Evolutionary conservation across 2,888 invertebrate genomes (phyloP), one percentile per base, ranked within the genome.

Genomic region (Drosophila kanekoi): DNA sequence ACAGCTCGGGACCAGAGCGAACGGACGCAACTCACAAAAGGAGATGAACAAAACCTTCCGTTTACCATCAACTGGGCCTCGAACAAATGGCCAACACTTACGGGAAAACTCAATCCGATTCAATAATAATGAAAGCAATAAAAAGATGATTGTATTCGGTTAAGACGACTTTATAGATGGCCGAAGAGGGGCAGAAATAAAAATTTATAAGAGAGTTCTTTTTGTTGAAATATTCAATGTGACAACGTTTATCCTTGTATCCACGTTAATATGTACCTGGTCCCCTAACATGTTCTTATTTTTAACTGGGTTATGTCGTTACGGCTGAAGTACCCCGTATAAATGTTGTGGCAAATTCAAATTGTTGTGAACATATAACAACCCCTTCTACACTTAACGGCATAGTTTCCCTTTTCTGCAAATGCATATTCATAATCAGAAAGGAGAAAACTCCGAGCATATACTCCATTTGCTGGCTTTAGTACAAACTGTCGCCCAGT

Each of bases 111-210:
- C 81, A 65, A 72, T 72, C 67, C 74, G 72, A 77, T 86, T 89
- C 80, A 88, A 89, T 82, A 90, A 89, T 89, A 90, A 89, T 88
- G 82, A 83, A 82, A 82, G 76, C 79, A 89, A 90, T 89, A 89
- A 89, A 89, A 83, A 69, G 80, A 77, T 81, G 75, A 82, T 89
- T 82, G 83, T 77, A 57, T 67, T 65, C 66, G 68, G 72, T 80
- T 69, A 78, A 73, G 67, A 48, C 62, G 67, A 65, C 57, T 72
- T 63, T 56, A 74, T 69, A 40, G 43, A 32, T 16, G 58, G 49
- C 48, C 72, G 32, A 48, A 14, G 6, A 18, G 65, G 41, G 38
- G 37, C 6, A 6, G 40, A n/a, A 59, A 45, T 43, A 23, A 35
- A 40, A 11, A 43, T 44, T 37, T 23, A 33, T 47, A 16, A 20